These are phyloP conservation scores for Muscicapa comitata DNA, from an alignment of 2,797 vertebrate species.

Conservation along the genomic window DNA sequence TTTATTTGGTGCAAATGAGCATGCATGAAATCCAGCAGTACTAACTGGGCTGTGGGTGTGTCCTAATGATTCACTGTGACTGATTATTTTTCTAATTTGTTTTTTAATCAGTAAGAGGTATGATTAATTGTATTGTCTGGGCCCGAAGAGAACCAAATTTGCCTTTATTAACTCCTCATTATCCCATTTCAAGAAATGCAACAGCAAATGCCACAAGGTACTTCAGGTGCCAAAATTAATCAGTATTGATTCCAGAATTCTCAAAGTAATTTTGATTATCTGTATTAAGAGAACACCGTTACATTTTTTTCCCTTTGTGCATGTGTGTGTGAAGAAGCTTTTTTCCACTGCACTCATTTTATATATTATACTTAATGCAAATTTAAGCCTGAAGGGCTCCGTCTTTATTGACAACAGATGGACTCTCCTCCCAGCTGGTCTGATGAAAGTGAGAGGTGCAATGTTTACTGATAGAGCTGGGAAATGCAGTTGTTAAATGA, in stretches of 20 bases:
- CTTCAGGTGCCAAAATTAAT: background rate
- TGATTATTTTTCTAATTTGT: background rate
- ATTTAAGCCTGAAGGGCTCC: background rate
- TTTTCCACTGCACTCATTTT: background rate
- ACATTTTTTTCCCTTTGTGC: background rate
- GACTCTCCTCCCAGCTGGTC: background rate
- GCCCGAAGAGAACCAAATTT: background rate
- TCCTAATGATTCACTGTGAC: background rate
- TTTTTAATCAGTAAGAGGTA: background rate
- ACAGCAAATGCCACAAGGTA: background rate
- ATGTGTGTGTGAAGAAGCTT: background rate
- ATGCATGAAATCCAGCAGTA: background rate
- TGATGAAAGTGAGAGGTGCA: background rate
- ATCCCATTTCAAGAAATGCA: background rate
- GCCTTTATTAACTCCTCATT: conserved; percentile 16
- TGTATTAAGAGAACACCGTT: background rate
- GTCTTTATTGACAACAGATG: background rate
- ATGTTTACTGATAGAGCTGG: background rate
- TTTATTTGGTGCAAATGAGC: background rate
- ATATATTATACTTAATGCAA: background rate
- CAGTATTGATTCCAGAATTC: background rate
- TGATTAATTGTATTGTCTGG: conserved; percentile 4
- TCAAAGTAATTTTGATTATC: background rate
- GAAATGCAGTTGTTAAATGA: background rate
- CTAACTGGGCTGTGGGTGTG: background rate